Evolutionary conservation across 1,140 invertebrate genomes (phyloP).

Genomic region (Manduca sexta): DNA sequence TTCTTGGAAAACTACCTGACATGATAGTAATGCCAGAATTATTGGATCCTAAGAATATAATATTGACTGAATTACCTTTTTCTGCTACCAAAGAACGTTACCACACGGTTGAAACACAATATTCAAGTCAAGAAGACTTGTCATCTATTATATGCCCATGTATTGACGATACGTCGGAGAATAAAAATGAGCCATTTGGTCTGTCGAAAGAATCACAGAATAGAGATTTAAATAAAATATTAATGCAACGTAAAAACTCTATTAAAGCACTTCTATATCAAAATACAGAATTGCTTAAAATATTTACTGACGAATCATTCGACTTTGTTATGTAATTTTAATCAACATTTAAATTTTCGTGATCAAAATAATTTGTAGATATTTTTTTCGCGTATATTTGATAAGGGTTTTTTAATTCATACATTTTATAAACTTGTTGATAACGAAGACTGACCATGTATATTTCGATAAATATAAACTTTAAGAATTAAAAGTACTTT

Average conservation of each 20-base stretch:
- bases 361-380: neutral
- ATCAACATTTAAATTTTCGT: neutral
- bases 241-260: slow-evolving; percentile 35
- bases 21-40: slow-evolving; percentile 16
- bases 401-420: too few relatives aligned
- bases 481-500: too few relatives aligned
- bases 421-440: too few relatives aligned
- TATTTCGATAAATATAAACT: too few relatives aligned
- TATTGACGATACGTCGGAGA: neutral
- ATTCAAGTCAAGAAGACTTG: slow-evolving; percentile 45
- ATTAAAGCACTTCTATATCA: slow-evolving; percentile 30
- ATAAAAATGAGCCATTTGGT: neutral
- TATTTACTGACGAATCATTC: slow-evolving; percentile 53
- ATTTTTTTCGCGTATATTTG: neutral
- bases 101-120: slow-evolving; percentile 45
- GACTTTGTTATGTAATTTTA: slow-evolving; percentile 28
- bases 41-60: slow-evolving; percentile 32
- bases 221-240: slow-evolving; percentile 23
- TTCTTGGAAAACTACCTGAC: slow-evolving; percentile 22
- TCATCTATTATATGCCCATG: slow-evolving; percentile 22
- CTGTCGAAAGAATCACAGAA: slow-evolving; percentile 10
- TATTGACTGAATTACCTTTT: slow-evolving; percentile 39
- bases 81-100: slow-evolving; percentile 35
- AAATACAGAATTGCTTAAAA: slow-evolving; percentile 42
- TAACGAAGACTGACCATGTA: too few relatives aligned